Base-by-base conservation (phyloP, 1,140 invertebrate species). In the Bradysia coprophila region DNA sequence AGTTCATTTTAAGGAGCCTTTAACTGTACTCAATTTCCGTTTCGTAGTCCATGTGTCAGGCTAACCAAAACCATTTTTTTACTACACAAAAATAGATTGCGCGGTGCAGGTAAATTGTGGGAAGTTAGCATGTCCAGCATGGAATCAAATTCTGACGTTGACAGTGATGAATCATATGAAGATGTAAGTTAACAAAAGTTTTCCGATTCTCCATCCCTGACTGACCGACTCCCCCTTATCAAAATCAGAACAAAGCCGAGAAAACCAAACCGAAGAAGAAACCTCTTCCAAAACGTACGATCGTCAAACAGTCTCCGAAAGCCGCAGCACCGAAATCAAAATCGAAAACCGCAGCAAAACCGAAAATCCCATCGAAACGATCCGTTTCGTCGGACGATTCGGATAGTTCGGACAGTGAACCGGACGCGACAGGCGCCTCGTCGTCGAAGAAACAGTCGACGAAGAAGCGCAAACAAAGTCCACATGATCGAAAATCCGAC, bases 101-200 rank as follows among this genome's bases (percentile, higher is more conserved):
- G 81, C 37, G 80, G 78, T n/a, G 67, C 75, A 11, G 78, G 78
- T 13, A 84, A 84, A 56, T 80, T 86, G 54, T 86, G 80, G 78
- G 81, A 86, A 47, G 80, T 82, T 57, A 65, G 73, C 46, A 75
- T 73, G 8, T 66, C 63, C 2, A 66, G 64, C 46, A 47, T 50
- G 43, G 61, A 68, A 46, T 61, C 62, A 42, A 61, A 65, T 40
- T 68, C 57, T 53, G 65, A 57, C 41, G 52, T 45, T 19, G 62
- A 63, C 49, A 47, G 39, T 21, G 47, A 38, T 18, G 15, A 22
- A 28, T 19, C 22, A 6, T 5, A 43, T 28, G 28, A 20, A 34
- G 8, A 23, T 3, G 40, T 41, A 23, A 41, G 40, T 33, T 9
- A 21, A n/a, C n/a, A n/a, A n/a, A 18, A 10, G 15, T 36, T 19